Conservation (phyloP, 2,888 invertebrate species). For the Alitta virens region DNA sequence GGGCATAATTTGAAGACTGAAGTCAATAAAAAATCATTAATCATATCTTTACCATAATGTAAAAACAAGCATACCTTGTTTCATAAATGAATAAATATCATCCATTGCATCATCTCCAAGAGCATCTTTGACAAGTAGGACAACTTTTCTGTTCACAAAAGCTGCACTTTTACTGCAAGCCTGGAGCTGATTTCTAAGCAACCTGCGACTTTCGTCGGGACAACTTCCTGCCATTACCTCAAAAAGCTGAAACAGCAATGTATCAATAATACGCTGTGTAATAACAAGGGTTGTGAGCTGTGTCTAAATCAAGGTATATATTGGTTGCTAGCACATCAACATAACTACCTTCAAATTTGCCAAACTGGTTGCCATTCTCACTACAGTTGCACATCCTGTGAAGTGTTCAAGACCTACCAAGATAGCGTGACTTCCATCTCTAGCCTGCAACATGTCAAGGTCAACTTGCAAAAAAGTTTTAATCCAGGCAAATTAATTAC, state of each 20-base stretch:
- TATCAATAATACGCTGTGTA: too few relatives aligned
- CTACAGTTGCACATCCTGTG: slow-evolving; percentile 49
- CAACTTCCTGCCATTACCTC: slow-evolving; percentile 45
- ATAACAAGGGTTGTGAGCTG: too few relatives aligned
- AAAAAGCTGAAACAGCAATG: slow-evolving; percentile 36
- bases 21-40: too few relatives aligned
- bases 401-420: slow-evolving; percentile 46
- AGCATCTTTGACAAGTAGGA: slow-evolving; percentile 47
- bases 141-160: slow-evolving; percentile 41
- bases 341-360: slow-evolving; percentile 51
- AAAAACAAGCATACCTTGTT: slow-evolving; percentile 38
- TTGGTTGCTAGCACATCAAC: too few relatives aligned
- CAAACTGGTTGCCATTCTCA: slow-evolving; percentile 50
- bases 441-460: slow-evolving; percentile 36
- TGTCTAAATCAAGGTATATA: too few relatives aligned
- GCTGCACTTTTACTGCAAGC: slow-evolving; percentile 46
- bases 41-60: too few relatives aligned
- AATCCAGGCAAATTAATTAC: too few relatives aligned
- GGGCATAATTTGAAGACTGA: too few relatives aligned
- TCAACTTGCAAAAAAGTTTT: too few relatives aligned
- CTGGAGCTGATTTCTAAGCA: slow-evolving; percentile 43
- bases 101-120: slow-evolving; percentile 45
- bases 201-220: slow-evolving; percentile 32
- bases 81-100: slow-evolving; percentile 47
- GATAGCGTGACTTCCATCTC: slow-evolving; percentile 50